These are phyloP conservation scores for Micronycteris hirsuta DNA, from an alignment of 2,113 vertebrate species.

Conservation along the genomic window DNA sequence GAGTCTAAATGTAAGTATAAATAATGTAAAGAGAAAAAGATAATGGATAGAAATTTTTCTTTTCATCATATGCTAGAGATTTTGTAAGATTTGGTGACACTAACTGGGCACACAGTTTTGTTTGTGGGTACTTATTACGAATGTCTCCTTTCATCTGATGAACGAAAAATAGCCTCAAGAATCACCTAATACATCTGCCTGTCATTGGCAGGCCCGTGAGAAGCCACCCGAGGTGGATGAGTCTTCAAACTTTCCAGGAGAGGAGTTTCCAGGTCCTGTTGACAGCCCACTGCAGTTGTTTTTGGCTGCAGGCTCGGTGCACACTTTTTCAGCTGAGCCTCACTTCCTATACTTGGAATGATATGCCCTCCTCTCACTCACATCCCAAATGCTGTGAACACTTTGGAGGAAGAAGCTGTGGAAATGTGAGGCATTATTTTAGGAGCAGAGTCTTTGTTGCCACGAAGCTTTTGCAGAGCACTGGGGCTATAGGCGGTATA, in stretches of 20 bases:
- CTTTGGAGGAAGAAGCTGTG: neutral
- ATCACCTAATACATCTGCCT: neutral
- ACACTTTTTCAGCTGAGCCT: neutral
- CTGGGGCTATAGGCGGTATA: neutral
- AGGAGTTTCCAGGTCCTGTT: neutral
- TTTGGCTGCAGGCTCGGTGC: neutral
- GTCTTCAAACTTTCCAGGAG: neutral
- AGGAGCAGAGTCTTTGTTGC: constrained; percentile 27
- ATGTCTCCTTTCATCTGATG: neutral
- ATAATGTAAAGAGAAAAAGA: neutral
- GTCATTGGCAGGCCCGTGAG: neutral
- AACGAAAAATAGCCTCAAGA: neutral
- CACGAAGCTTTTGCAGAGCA: neutral
- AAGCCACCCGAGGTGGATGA: neutral
- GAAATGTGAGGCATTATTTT: constrained; percentile 39
- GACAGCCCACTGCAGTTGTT: neutral
- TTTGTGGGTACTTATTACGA: neutral
- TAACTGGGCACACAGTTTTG: neutral
- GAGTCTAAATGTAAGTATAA: neutral
- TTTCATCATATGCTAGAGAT: neutral
- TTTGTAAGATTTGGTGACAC: neutral
- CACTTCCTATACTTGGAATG: neutral
- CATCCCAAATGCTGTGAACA: neutral
- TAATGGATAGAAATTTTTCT: neutral
- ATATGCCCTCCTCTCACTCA: neutral